These are phyloP conservation scores for Spondyliosoma cantharus DNA, from an alignment of 2,797 vertebrate genomes.

Conservation along the genomic window DNA sequence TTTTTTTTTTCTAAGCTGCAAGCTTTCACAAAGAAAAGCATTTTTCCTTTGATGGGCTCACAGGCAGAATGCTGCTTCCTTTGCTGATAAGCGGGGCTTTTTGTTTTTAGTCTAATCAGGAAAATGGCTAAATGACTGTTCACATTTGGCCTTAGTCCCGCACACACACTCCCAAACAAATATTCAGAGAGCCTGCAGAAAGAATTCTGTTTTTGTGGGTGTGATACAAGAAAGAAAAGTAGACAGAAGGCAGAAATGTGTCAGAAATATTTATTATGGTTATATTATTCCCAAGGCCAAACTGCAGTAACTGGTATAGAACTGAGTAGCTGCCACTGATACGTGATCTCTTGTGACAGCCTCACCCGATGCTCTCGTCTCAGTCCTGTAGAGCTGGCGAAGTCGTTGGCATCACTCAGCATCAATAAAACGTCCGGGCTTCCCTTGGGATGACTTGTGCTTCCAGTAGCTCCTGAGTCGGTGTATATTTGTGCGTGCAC, in stretches of 20 bases:
- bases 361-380: conserved; percentile 42
- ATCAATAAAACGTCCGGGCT: conserved; percentile 61
- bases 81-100: conserved; percentile 64
- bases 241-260: conserved; percentile 19
- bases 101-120: conserved; percentile 77
- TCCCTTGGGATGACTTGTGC: conserved; percentile 43
- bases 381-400: conserved; percentile 27
- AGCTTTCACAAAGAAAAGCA: conserved; percentile 44
- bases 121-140: conserved; percentile 52
- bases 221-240: conserved; percentile 1
- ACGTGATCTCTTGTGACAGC: conserved; percentile 67
- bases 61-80: conserved; percentile 70
- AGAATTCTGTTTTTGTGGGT: conserved; percentile 3
- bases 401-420: conserved; percentile 76
- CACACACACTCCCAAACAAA: neutral
- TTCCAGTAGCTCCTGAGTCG: conserved; percentile 33
- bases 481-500: conserved; percentile 11
- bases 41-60: conserved; percentile 53
- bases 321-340: conserved; percentile 21
- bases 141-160: conserved; percentile 5
- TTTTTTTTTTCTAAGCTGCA: conserved; percentile 29
- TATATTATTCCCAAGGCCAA: conserved; percentile 6
- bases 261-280: conserved; percentile 21
- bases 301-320: conserved; percentile 41
- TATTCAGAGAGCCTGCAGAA: neutral